Conservation (phyloP, 2,888 invertebrate species). For the Pristionchus arcanus region DNA sequence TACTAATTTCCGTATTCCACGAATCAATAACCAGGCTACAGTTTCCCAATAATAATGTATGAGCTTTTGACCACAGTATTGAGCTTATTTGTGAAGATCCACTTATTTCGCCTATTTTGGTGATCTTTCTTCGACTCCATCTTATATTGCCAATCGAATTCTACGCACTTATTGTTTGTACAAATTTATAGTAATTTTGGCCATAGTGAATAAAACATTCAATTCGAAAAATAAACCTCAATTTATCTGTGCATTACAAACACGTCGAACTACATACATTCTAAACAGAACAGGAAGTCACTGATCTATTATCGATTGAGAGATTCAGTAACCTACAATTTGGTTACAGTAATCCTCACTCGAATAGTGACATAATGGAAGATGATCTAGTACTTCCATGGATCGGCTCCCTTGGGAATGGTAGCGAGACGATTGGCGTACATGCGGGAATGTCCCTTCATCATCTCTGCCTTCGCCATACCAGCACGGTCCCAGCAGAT, state of each 20-base stretch:
- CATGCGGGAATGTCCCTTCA: conserved; percentile 55
- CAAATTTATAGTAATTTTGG: conserved; percentile 6
- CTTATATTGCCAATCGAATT: conserved; percentile 1
- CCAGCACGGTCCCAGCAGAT: conserved; percentile 53
- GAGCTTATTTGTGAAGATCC: neutral
- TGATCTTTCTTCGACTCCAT: conserved; percentile 8
- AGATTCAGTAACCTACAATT: neutral
- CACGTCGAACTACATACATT: neutral
- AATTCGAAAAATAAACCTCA: neutral
- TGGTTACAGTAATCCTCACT: neutral
- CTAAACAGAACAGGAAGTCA: conserved; percentile 25
- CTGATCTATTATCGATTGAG: neutral
- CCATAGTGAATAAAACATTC: neutral
- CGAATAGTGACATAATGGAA: conserved; percentile 1
- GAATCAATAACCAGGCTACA: conserved; percentile 51
- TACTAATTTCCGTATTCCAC: conserved; percentile 52
- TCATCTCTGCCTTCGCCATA: conserved; percentile 47
- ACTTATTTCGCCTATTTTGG: conserved; percentile 12
- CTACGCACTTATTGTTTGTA: conserved; percentile 23
- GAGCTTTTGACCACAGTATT: neutral
- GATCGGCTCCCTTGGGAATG: conserved; percentile 50
- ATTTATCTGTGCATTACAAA: conserved; percentile 40
- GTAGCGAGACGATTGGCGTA: conserved; percentile 48
- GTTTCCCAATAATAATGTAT: conserved; percentile 3
- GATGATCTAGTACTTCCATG: conserved; percentile 50